A percentile compares a stretch with the other conserved stretches of the same genome.
Conservation (phyloP, 2,797 vertebrate genomes). For the Kryptopterus vitreolus region DNA sequence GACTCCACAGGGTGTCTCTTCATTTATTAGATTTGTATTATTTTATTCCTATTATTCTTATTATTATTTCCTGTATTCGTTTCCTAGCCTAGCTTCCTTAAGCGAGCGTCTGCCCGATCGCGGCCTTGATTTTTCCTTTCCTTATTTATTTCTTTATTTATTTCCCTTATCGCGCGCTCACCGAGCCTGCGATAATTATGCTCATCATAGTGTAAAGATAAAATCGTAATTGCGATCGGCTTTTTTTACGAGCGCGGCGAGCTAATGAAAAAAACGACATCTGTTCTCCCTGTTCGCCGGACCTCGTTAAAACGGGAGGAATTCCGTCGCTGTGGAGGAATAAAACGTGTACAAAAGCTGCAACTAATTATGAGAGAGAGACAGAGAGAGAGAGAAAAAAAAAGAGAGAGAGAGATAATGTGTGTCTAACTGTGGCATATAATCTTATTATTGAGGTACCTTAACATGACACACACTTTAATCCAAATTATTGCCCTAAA, state of each 20-base stretch:
- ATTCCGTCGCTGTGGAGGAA: constrained; percentile 23
- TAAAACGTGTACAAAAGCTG: constrained; percentile 17
- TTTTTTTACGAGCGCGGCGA: constrained; percentile 45
- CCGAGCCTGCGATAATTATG: constrained; percentile 45
- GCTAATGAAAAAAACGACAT: constrained; percentile 50
- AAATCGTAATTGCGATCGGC: constrained; percentile 53
- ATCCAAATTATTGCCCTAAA: not conserved
- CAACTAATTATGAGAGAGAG: constrained; percentile 3
- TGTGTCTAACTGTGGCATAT: not conserved
- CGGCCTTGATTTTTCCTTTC: not conserved
- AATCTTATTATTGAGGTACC: not conserved
- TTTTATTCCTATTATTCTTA: no score
- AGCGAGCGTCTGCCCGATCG: constrained; percentile 26
- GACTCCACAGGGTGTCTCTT: not conserved
- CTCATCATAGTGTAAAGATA: constrained; percentile 45
- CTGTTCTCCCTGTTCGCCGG: constrained; percentile 48
- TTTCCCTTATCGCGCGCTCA: constrained; percentile 29
- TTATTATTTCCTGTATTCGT: not conserved
- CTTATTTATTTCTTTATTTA: not conserved
- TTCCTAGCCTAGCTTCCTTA: not conserved
- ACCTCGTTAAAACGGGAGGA: constrained; percentile 38
- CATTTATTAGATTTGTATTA: not conserved
- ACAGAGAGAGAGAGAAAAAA: no score
- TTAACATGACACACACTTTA: not conserved
- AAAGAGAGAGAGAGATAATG: no score